Conservation (phyloP, 2,113 vertebrate species). For the Pterocles burchelli region DNA sequence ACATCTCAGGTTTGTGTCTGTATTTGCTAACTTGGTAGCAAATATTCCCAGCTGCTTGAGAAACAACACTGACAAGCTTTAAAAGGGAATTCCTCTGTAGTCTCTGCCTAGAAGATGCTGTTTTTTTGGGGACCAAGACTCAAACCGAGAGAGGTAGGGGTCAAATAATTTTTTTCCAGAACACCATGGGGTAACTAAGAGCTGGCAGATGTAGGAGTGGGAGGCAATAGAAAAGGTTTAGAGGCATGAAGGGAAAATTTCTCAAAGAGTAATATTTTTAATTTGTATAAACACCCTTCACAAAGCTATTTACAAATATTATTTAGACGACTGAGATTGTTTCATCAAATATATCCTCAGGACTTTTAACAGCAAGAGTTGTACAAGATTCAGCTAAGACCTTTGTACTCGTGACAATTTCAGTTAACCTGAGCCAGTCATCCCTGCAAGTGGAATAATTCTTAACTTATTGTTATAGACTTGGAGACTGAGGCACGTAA, state of each 20-base stretch:
- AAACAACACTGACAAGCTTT: neutral
- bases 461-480: neutral
- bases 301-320: neutral
- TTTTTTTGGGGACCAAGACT: rapidly evolving
- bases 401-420: neutral
- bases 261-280: neutral
- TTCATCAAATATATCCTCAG: neutral
- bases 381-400: neutral
- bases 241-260: neutral
- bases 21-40: neutral
- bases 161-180: neutral
- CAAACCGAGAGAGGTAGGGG: neutral
- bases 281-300: neutral
- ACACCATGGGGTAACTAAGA: neutral
- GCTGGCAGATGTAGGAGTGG: neutral
- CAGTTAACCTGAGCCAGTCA: neutral
- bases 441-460: neutral
- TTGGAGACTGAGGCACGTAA: neutral
- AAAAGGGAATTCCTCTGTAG: neutral
- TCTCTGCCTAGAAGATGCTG: neutral
- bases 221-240: neutral
- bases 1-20: neutral
- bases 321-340: neutral
- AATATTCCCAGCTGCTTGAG: neutral
- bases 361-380: neutral